Evolutionary conservation across 2,113 vertebrate species (phyloP), one percentile per base, ranked within the genome.

Genomic region (Ophiodon elongatus): DNA sequence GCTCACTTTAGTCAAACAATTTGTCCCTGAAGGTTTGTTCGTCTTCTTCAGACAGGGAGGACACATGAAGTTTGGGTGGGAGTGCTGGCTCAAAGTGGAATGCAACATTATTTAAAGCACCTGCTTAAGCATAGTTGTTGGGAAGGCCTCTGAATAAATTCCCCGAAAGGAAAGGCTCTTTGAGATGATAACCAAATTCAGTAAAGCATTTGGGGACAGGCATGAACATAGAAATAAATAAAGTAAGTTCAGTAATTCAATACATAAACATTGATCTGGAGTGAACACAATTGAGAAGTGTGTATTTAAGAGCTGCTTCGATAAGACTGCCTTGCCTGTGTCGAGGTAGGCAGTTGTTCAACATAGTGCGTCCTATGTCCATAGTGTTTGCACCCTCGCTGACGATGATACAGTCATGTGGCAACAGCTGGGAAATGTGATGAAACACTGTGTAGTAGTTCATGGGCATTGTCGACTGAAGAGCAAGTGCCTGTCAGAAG

Each of bases 371-470:
- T 39, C 98, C 98, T 50, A 99, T 98, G 92, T 99, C 98, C 98
- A 99, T 99, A 33, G 98, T 99, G 85, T 99, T 99, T 66, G 98
- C 98, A 60, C 98, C 98, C 83, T 99, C 98, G 1, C 97, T 99
- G 13, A 99, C 96, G 63, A 99, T 94, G 91, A 99, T 93, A 86
- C 97, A 98, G 90, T 99, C 96, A 33, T 88, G 94, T 71, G 98
- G 97, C 76, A 99, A 87, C 27, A 97, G 93, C 59, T 97, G 92
- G 82, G 96, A 95, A 65, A 99, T 85, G 57, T 96, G 95, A 85
- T 96, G 95, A 90, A 99, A 99, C 17, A 96, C 97, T 3, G 96
- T 97, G 83, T 99, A 99, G 85, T 99, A 99, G 93, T 97, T 99
- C 97, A 99, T 97, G 60, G 96, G 97, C 81, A 96, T 45, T 6